phyloP scores from a whole-genome alignment of 2,888 invertebrate species.

The Thecophora atra region DNA sequence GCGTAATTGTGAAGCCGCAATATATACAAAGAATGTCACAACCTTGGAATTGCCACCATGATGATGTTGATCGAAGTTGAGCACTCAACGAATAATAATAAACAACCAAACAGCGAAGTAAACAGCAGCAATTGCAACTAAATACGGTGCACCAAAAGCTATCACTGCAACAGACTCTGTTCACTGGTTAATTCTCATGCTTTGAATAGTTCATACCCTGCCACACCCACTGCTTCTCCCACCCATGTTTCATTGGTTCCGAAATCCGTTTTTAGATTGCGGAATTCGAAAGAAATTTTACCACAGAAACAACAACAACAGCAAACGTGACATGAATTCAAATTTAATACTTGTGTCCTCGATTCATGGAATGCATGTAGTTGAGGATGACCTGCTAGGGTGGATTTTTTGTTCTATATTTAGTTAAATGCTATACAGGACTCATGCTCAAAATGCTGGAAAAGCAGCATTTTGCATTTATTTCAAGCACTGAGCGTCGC shows the following conservation, averaged over 20 bases:
- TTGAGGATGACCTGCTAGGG: too few species aligned
- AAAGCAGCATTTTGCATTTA: conserved; percentile 18
- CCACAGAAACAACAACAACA: conserved; percentile 5
- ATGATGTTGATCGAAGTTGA: conserved; percentile 1
- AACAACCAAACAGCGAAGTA: neutral
- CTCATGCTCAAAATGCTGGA: conserved; percentile 1
- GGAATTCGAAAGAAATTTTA: too few species aligned
- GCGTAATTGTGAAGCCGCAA: too few species aligned
- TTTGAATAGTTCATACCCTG: too few species aligned
- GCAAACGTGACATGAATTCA: conserved; percentile 1
- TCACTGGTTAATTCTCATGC: too few species aligned
- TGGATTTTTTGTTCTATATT: neutral
- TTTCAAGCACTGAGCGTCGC: neutral
- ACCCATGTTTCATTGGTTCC: too few species aligned
- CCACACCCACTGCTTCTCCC: too few species aligned
- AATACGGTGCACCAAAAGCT: too few species aligned
- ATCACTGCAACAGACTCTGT: too few species aligned
- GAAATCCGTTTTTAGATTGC: too few species aligned
- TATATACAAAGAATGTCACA: too few species aligned
- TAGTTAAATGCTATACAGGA: neutral
- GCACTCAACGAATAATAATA: neutral
- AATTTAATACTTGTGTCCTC: neutral
- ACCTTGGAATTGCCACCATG: too few species aligned
- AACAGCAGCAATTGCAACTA: neutral
- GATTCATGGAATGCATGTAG: neutral